A percentile compares a stretch with the other conserved stretches of the same genome.
Evolutionary conservation across 2,797 vertebrate species (phyloP).

Genomic region (Phaenicophaeus curvirostris): DNA sequence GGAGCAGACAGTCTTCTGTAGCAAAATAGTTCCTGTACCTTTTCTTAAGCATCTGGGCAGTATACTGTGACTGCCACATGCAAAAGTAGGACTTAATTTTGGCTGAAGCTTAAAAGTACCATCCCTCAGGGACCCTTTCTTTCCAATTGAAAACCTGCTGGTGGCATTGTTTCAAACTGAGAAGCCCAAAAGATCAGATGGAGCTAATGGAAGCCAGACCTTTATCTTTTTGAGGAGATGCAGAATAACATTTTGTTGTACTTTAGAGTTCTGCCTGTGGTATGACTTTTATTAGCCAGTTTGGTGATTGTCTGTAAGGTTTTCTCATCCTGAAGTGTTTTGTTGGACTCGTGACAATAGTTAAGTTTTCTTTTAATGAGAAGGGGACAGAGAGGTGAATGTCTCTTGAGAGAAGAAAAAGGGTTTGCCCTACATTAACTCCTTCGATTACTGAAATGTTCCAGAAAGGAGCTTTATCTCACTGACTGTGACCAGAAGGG

Average conservation of each 20-base stretch:
- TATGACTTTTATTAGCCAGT: neutral
- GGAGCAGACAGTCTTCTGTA: neutral
- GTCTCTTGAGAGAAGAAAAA: neutral
- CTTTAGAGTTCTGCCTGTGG: neutral
- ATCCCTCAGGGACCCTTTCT: neutral
- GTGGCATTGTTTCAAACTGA: neutral
- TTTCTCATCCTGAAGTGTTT: neutral
- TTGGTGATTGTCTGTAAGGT: rapidly evolving
- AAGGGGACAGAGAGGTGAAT: neutral
- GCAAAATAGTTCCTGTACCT: neutral
- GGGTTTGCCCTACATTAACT: neutral
- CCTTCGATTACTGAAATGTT: neutral
- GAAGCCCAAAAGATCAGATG: neutral
- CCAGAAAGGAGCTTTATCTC: neutral
- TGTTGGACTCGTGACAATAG: neutral
- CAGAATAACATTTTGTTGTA: neutral
- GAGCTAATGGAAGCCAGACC: neutral
- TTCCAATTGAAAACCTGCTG: neutral
- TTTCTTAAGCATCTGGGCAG: neutral
- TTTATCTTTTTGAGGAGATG: neutral
- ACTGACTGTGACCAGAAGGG: neutral
- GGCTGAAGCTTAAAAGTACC: neutral
- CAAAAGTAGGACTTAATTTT: neutral
- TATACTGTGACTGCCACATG: neutral
- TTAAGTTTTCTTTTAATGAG: neutral